These are phyloP conservation scores for Lacerta bilineata DNA, from an alignment of 2,797 vertebrate genomes.

Conservation along the genomic window DNA sequence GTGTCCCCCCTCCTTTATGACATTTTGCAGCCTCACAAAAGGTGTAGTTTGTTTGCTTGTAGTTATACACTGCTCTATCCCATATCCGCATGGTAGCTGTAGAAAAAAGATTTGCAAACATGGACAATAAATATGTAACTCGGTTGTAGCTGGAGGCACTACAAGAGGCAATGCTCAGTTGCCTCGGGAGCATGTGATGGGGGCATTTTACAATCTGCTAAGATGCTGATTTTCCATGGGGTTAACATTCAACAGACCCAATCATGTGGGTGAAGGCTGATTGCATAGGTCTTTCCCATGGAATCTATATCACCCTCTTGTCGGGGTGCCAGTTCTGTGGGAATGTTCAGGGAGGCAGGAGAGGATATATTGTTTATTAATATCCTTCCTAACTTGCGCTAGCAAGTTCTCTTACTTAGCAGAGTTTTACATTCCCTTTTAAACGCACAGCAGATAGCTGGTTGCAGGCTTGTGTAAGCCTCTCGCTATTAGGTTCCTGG, in stretches of 20 bases:
- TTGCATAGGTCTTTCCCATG: too few species aligned
- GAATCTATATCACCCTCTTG: not conserved
- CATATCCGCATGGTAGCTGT: not conserved
- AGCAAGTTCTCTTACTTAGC: too few species aligned
- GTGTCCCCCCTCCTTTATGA: conserved; percentile 5
- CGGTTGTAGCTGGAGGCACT: not conserved
- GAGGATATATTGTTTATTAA: too few species aligned
- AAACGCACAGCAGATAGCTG: too few species aligned
- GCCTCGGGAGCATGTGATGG: not conserved
- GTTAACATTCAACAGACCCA: not conserved
- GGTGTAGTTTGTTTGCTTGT: conserved; percentile 21
- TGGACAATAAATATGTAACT: not conserved
- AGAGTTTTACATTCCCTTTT: too few species aligned
- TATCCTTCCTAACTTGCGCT: too few species aligned
- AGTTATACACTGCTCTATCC: not conserved
- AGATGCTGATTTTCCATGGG: too few species aligned
- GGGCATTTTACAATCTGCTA: not conserved
- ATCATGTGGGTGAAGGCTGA: too few species aligned
- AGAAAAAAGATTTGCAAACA: not conserved
- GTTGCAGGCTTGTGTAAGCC: too few species aligned
- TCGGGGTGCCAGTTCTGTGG: not conserved
- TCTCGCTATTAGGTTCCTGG: too few species aligned
- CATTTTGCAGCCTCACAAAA: not conserved
- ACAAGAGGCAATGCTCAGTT: not conserved
- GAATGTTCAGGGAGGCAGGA: too few species aligned